Evolutionary conservation across 2,797 vertebrate genomes (phyloP).

Genomic region (Scomberomorus guttatus): DNA sequence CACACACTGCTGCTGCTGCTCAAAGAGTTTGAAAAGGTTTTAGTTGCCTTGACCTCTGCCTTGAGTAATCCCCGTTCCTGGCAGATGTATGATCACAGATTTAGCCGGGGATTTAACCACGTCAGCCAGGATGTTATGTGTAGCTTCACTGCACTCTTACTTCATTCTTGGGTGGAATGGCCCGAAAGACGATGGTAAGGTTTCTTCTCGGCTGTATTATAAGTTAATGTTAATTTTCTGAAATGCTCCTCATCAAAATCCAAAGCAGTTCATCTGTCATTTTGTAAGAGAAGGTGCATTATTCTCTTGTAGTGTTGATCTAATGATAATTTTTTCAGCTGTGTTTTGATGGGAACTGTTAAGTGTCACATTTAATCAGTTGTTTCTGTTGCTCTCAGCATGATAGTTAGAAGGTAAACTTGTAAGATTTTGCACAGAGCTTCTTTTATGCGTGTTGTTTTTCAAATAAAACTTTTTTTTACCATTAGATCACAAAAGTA

Average conservation of each 20-base stretch:
- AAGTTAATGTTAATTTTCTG: neutral
- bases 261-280: too few species aligned
- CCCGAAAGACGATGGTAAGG: constrained; percentile 88
- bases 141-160: constrained; percentile 31
- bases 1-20: neutral
- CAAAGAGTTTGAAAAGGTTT: constrained; percentile 24
- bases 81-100: constrained; percentile 71
- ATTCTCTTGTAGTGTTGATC: neutral
- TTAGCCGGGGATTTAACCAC: constrained; percentile 78
- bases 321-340: neutral
- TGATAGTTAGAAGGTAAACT: too few species aligned
- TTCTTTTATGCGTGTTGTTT: neutral
- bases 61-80: constrained; percentile 77
- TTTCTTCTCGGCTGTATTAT: neutral
- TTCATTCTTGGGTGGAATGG: constrained; percentile 79
- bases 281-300: neutral
- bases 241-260: neutral
- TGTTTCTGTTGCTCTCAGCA: neutral
- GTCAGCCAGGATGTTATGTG: constrained; percentile 45
- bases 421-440: neutral
- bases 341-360: neutral
- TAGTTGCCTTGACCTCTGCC: constrained; percentile 61
- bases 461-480: neutral
- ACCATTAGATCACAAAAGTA: neutral
- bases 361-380: neutral